phyloP scores from a whole-genome alignment of 2,113 vertebrate species.

The Chiloscyllium plagiosum region DNA sequence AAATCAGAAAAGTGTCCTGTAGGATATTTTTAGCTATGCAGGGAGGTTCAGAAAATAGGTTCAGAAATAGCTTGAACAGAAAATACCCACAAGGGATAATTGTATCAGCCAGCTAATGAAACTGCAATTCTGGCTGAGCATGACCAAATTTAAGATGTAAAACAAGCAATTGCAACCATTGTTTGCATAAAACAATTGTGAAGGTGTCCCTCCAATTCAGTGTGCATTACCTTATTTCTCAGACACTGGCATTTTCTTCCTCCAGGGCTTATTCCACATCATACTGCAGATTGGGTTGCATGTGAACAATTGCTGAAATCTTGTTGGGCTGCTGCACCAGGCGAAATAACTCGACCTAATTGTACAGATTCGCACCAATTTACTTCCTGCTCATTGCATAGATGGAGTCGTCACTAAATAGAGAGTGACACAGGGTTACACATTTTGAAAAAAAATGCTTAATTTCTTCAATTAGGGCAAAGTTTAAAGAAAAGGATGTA shows the following conservation, averaged over 20 bases:
- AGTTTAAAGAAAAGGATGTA: not conserved
- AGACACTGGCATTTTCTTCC: not conserved
- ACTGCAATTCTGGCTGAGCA: not conserved
- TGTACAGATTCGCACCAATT: not conserved
- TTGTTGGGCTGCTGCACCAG: not conserved
- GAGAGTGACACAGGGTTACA: not conserved
- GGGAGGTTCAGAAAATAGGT: not conserved
- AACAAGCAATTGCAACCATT: not conserved
- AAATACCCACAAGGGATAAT: not conserved
- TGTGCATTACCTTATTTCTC: not conserved
- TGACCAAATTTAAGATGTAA: too few species aligned
- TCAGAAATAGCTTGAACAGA: not conserved
- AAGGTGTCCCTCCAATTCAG: not conserved
- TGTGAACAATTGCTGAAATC: not conserved
- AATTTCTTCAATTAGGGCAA: not conserved
- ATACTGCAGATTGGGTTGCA: not conserved
- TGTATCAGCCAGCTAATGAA: not conserved
- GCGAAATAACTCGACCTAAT: slow-evolving; percentile 3
- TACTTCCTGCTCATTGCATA: not conserved
- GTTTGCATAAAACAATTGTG: not conserved
- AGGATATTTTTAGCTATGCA: slow-evolving; percentile 5
- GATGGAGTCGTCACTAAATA: not conserved
- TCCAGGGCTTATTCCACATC: not conserved
- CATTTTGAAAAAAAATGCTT: not conserved
- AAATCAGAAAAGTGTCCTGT: not conserved